phyloP scores from a whole-genome alignment of 1,140 invertebrate genomes.

The Atta cephalotes region DNA sequence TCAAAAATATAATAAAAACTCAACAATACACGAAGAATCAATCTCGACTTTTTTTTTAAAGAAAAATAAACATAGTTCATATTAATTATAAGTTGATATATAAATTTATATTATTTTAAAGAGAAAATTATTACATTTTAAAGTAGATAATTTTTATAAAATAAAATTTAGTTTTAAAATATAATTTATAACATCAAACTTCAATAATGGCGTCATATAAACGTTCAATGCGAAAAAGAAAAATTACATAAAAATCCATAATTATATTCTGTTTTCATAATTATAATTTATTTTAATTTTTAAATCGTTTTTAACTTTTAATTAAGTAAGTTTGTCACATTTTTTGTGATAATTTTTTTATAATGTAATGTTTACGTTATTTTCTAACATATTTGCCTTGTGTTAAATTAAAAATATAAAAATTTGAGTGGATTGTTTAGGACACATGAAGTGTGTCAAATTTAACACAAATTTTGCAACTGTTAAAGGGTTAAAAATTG shows the following conservation, averaged over 20 bases:
- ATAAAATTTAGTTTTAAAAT: conserved; percentile 4
- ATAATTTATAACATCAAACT: neutral
- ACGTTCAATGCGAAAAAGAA: neutral
- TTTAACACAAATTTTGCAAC: too few species aligned
- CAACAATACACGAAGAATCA: neutral
- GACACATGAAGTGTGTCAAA: too few species aligned
- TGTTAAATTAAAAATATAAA: too few species aligned
- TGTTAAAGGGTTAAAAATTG: too few species aligned
- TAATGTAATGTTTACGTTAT: too few species aligned
- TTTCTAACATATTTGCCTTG: too few species aligned
- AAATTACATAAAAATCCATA: neutral
- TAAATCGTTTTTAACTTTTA: neutral
- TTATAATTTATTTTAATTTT: neutral
- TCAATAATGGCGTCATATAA: neutral
- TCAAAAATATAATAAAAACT: conserved; percentile 28
- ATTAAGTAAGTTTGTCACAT: too few species aligned
- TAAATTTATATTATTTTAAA: conserved; percentile 1
- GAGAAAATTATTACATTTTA: neutral
- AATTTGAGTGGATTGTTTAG: too few species aligned
- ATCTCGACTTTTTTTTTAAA: neutral
- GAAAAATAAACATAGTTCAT: neutral
- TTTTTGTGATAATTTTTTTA: too few species aligned
- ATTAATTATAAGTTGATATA: neutral
- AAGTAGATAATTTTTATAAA: neutral
- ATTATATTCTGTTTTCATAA: neutral